phyloP scores from a whole-genome alignment of 2,113 vertebrate genomes.

The Prionailurus bengalensis region DNA sequence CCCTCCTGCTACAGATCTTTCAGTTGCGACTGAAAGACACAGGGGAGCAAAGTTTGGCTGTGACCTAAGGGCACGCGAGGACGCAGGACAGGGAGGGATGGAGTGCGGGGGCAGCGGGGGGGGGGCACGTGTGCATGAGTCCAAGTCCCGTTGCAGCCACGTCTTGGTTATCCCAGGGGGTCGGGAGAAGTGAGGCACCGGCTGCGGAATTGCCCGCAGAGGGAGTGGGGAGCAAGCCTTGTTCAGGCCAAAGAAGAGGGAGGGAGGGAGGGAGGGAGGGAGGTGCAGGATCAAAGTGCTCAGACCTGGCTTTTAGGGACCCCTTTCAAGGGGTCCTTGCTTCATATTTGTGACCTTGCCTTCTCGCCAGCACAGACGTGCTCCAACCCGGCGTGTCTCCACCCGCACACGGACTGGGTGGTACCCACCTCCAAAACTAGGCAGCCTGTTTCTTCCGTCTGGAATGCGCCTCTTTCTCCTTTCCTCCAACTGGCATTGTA shows the following conservation, averaged over 20 bases:
- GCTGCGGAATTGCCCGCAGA: neutral
- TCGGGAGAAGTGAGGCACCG: neutral
- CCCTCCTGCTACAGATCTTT: neutral
- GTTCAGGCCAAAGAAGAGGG: neutral
- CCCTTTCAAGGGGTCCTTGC: neutral
- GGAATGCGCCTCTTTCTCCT: neutral
- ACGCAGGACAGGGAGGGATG: neutral
- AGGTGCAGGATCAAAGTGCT: neutral
- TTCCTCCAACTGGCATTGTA: neutral
- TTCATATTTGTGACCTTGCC: too few relatives aligned
- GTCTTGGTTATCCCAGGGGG: neutral
- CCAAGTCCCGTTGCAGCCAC: neutral
- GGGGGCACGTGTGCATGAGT: fast-evolving
- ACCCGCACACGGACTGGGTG: fast-evolving
- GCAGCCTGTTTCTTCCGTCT: neutral
- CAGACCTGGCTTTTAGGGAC: neutral
- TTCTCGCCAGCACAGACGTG: neutral
- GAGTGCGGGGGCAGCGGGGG: too few relatives aligned
- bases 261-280: neutral
- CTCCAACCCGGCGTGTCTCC: neutral
- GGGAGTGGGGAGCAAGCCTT: too few relatives aligned
- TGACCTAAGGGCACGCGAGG: fast-evolving
- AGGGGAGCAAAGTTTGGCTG: neutral
- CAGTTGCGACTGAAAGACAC: neutral
- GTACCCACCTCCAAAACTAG: neutral